Percentiles rank a stretch among this genome's conserved stretches.
Evolutionary conservation across 2,888 invertebrate species (phyloP).

Genomic region (Choreutis nemorana): DNA sequence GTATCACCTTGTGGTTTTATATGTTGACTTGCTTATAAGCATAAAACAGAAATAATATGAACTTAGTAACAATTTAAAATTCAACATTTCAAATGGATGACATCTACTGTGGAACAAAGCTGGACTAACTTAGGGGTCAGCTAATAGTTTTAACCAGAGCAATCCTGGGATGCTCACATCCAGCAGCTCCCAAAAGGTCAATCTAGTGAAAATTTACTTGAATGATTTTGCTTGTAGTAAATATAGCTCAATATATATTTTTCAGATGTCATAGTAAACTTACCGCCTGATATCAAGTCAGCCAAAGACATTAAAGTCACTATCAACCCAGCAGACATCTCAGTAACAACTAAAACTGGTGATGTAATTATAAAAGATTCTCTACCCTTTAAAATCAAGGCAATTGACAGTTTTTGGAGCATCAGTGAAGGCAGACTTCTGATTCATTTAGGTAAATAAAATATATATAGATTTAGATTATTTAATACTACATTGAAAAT

Average conservation of each 20-base stretch:
- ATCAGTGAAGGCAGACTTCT: slow-evolving; percentile 69
- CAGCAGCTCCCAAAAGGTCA: background rate
- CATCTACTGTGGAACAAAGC: no score
- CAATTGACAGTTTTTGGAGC: slow-evolving; percentile 80
- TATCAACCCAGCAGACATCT: slow-evolving; percentile 52
- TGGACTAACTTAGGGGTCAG: no score
- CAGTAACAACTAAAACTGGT: slow-evolving; percentile 26
- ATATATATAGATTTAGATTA: background rate
- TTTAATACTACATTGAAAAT: no score
- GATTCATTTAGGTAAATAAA: slow-evolving; percentile 63
- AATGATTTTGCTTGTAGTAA: background rate
- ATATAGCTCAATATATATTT: slow-evolving; percentile 9
- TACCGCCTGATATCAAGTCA: slow-evolving; percentile 67
- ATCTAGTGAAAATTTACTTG: background rate
- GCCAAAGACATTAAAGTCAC: slow-evolving; percentile 74
- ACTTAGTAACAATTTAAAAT: no score
- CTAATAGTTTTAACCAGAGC: no score
- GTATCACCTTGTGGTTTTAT: no score
- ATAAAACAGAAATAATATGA: no score
- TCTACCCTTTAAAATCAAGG: slow-evolving; percentile 72
- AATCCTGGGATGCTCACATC: no score
- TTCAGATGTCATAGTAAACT: slow-evolving; percentile 68
- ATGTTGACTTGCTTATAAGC: no score
- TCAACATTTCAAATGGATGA: no score
- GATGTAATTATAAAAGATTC: slow-evolving; percentile 70